These are phyloP conservation scores for Microplitis deprimator DNA, from an alignment of 2,888 invertebrate genomes.

Conservation along the genomic window DNA sequence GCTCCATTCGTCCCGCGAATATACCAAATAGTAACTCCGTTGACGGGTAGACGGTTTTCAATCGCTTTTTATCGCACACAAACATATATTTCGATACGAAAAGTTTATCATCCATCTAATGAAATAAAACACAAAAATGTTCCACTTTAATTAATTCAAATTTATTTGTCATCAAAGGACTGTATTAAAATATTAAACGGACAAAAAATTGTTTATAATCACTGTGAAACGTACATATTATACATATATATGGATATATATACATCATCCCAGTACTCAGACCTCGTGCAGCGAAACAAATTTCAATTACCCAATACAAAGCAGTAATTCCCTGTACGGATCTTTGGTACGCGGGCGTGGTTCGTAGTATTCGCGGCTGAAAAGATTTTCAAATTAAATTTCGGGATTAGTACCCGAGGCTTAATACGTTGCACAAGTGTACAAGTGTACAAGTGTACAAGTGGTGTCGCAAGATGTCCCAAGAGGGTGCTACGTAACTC, in stretches of 20 bases:
- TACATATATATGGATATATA: too few species aligned
- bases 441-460: constrained; percentile 51
- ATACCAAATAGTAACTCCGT: not conserved
- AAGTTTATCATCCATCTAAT: too few species aligned
- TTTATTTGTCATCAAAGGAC: not conserved
- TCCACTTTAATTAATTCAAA: not conserved
- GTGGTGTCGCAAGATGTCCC: constrained; percentile 65
- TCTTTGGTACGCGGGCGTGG: constrained; percentile 47
- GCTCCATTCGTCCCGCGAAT: constrained; percentile 56
- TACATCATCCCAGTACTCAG: too few species aligned
- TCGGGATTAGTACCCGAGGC: constrained; percentile 70
- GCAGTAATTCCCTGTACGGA: constrained; percentile 68
- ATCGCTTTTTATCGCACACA: not conserved
- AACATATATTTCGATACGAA: too few species aligned
- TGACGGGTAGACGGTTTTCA: not conserved
- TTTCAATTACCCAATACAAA: constrained; percentile 70
- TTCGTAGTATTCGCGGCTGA: constrained; percentile 54
- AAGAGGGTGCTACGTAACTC: constrained; percentile 65
- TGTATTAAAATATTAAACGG: too few species aligned
- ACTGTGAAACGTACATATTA: too few species aligned
- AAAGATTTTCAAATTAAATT: constrained; percentile 72
- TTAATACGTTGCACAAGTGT: constrained; percentile 48
- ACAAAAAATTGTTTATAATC: too few species aligned
- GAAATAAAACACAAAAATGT: too few species aligned
- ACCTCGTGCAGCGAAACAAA: constrained; percentile 56